These are phyloP conservation scores for Harpalus rubripes DNA, from an alignment of 2,888 invertebrate species.

Conservation along the genomic window DNA sequence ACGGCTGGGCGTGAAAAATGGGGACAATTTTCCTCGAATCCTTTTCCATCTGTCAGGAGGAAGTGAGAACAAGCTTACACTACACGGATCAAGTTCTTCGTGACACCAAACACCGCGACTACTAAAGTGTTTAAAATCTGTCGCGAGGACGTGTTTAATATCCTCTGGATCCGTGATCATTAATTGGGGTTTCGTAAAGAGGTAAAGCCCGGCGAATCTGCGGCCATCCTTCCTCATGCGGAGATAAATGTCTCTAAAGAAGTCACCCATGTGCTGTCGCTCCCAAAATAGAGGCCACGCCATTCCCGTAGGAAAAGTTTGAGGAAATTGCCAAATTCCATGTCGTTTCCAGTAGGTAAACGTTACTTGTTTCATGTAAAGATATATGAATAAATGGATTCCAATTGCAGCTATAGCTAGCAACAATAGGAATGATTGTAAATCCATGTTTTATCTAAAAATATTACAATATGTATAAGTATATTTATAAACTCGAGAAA, in stretches of 20 bases:
- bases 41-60: slow-evolving; percentile 53
- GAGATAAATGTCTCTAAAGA: slow-evolving; percentile 31
- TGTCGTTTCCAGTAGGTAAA: slow-evolving; percentile 59
- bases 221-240: slow-evolving; percentile 7
- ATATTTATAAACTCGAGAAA: neutral
- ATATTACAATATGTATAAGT: neutral
- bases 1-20: slow-evolving; percentile 55
- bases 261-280: slow-evolving; percentile 25
- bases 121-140: slow-evolving; percentile 57
- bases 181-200: slow-evolving; percentile 20
- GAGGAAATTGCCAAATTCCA: slow-evolving; percentile 57
- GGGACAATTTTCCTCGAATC: slow-evolving; percentile 38
- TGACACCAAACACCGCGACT: slow-evolving; percentile 50
- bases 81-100: slow-evolving; percentile 53
- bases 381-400: slow-evolving; percentile 19
- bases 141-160: slow-evolving; percentile 50
- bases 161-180: slow-evolving; percentile 61
- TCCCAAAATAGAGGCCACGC: slow-evolving; percentile 48
- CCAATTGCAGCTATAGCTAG: neutral
- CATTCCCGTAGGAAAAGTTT: slow-evolving; percentile 46
- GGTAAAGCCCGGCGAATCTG: slow-evolving; percentile 51
- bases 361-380: slow-evolving; percentile 26
- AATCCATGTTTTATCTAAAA: slow-evolving; percentile 22
- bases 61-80: slow-evolving; percentile 44
- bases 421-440: neutral